Base-by-base conservation (phyloP, 2,888 invertebrate genomes). In the Hydraecia micacea region DNA sequence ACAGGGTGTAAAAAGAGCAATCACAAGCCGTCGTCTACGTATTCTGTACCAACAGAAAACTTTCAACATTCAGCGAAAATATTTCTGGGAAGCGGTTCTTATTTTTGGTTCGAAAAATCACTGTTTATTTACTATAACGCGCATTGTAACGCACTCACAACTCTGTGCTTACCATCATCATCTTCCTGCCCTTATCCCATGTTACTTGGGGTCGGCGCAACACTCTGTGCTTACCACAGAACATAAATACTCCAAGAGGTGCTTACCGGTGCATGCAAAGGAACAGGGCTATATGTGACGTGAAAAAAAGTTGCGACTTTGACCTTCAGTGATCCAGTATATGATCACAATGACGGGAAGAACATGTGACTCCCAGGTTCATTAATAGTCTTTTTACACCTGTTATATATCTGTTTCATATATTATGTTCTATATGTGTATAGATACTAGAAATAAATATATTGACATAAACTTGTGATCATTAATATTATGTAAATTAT, bases 401-500 rank as follows among this genome's bases (percentile, higher is more conserved):
- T 6, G 18, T 46, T 58, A 18, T 21, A 11, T 66, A 36, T n/a
- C 2, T 39, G 21, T 4, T 8, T n/a, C 15, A 32, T 28, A 13
- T 28, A 13, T 4, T 15, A 0, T 36, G 60, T 60, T 21, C 1
- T 49, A n/a, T 36, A 0, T 69, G 25, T 21, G 11, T 63, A 21
- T 21, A 21, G 5, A 66, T 52, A 46, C 42, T 55, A 63, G 15
- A 36, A n/a, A 70, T 32, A 49, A 65, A 39, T 21, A 3, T 52
- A 42, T 52, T 36, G n/a, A 72, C 11, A 52, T 71, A 42, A 60
- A 32, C 49, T 66, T 8, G 32, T 13, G 58, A 73, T 52, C 60
- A 42, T 49, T 77, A 68, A 76, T 49, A 42, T 0, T 42, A 79
- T 65, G 21, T 55, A 3, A 73, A 67, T 36, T 58, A 36, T 46